Evolutionary conservation across 2,113 vertebrate genomes (phyloP).

Genomic region (Synchiropus splendidus): DNA sequence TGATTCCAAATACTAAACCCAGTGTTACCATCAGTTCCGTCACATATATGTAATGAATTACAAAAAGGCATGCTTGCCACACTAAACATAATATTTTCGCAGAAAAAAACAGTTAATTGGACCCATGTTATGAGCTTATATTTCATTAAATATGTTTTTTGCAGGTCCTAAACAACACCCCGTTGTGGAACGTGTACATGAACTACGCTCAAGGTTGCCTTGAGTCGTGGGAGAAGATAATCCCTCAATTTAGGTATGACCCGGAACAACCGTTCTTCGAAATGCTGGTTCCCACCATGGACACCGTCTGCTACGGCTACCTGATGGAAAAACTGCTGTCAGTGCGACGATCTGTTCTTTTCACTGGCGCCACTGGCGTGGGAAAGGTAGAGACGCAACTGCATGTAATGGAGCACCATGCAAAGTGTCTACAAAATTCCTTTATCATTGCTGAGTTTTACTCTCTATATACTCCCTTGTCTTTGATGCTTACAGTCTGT

Average conservation of each 20-base stretch:
- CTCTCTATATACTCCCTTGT: slow-evolving; percentile 74
- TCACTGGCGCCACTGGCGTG: slow-evolving; percentile 79
- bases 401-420: slow-evolving; percentile 79
- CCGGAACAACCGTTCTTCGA: slow-evolving; percentile 76
- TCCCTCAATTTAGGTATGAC: slow-evolving; percentile 73
- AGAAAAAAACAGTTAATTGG: no score
- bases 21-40: no score
- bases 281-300: slow-evolving; percentile 80
- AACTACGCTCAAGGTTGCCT: slow-evolving; percentile 68
- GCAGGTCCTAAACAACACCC: slow-evolving; percentile 69
- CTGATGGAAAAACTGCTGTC: slow-evolving; percentile 81
- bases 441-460: slow-evolving; percentile 80
- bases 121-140: no score
- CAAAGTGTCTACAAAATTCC: slow-evolving; percentile 76
- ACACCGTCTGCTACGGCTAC: slow-evolving; percentile 81
- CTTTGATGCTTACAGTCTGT: slow-evolving; percentile 80
- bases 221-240: slow-evolving; percentile 73
- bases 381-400: no score
- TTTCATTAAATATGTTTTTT: slow-evolving; percentile 9
- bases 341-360: slow-evolving; percentile 72
- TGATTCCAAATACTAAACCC: no score
- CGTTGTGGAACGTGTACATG: slow-evolving; percentile 75
- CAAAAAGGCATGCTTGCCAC: no score
- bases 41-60: no score
- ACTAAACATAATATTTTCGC: no score